Percentiles rank a stretch among this genome's conserved stretches.
Evolutionary conservation across 1,140 invertebrate species (phyloP).

Genomic region (Arctopsyche grandis): DNA sequence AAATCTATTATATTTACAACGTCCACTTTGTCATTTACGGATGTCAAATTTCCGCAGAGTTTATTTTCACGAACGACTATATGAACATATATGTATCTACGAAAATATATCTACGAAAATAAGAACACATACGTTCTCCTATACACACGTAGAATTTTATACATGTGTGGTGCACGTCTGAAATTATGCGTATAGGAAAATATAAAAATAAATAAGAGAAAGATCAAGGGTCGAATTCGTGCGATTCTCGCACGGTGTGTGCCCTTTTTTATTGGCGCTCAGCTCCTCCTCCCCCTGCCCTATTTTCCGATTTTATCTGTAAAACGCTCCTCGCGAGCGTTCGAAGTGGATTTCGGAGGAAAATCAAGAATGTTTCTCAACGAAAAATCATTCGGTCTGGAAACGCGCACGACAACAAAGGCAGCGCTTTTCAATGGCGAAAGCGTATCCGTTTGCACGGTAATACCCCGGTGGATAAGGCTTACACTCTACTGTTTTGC

Average conservation of each 20-base stretch:
- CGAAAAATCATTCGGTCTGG: not conserved
- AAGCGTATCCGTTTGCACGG: constrained; percentile 9
- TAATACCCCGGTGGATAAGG: not conserved
- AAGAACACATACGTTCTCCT: not conserved
- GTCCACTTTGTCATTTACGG: no score
- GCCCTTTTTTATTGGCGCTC: not conserved
- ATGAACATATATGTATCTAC: no score
- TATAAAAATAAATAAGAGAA: not conserved
- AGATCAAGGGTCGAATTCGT: not conserved
- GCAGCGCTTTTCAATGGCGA: not conserved
- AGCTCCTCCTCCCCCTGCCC: not conserved
- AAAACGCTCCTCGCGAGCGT: not conserved
- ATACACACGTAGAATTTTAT: not conserved
- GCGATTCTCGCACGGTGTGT: not conserved
- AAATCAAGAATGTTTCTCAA: not conserved
- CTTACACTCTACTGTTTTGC: not conserved
- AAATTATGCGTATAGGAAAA: not conserved
- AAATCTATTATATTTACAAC: no score
- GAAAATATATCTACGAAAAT: not conserved
- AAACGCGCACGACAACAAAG: not conserved
- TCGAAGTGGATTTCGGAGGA: not conserved
- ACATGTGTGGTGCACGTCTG: not conserved
- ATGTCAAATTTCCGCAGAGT: no score
- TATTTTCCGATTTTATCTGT: not conserved
- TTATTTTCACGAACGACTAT: no score